Conservation (phyloP, 2,888 invertebrate species). For the Machimus rusticus region DNA sequence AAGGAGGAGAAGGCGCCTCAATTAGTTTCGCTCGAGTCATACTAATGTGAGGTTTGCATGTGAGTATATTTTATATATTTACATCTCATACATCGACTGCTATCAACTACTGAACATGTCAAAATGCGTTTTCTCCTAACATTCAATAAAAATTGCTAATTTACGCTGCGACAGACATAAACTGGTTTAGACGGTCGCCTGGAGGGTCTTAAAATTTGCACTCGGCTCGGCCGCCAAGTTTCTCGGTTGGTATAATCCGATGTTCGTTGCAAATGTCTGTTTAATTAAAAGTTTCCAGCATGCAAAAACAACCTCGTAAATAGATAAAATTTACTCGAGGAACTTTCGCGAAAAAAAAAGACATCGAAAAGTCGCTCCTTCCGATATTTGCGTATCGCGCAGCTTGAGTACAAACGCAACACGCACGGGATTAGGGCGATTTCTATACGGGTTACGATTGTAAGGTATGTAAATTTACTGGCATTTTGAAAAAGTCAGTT, state of each 20-base stretch:
- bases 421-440: not conserved
- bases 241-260: not conserved
- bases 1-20: constrained; percentile 42
- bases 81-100: not conserved
- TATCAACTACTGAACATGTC: constrained; percentile 7
- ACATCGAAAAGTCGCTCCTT: not conserved
- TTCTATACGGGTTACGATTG: not conserved
- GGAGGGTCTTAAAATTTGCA: constrained; percentile 24
- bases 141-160: constrained; percentile 39
- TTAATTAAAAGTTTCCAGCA: constrained; percentile 42
- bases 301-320: constrained; percentile 40
- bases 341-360: not conserved
- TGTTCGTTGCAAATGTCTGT: constrained; percentile 39
- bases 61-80: not conserved
- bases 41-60: not conserved
- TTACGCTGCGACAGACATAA: constrained; percentile 32
- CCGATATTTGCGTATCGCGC: not conserved
- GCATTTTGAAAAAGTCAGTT: not conserved
- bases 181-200: constrained; percentile 41
- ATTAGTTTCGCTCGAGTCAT: not conserved
- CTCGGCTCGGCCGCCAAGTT: not conserved
- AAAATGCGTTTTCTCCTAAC: constrained; percentile 35
- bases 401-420: not conserved
- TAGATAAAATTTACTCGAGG: constrained; percentile 42
- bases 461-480: not conserved